phyloP scores from a whole-genome alignment of 2,797 vertebrate species.

The Heliangelus exortis region DNA sequence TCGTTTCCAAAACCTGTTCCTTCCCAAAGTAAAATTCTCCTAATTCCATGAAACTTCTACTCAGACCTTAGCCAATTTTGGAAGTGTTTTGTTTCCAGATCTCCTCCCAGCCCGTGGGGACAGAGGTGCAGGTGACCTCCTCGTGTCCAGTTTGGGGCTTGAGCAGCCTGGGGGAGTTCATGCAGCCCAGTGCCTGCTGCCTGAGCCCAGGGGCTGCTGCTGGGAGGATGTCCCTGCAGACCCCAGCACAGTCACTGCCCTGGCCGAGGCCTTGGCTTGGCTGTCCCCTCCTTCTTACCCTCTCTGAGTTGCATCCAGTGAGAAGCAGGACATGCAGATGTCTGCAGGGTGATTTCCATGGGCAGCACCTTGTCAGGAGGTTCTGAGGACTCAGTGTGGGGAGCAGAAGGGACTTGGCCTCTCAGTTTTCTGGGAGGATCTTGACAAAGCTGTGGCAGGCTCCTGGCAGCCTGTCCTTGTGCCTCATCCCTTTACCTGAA shows the following conservation, averaged over 20 bases:
- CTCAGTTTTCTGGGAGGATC: neutral
- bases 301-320: neutral
- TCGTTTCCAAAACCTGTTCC: neutral
- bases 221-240: neutral
- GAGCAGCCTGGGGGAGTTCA: accelerated
- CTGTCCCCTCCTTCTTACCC: neutral
- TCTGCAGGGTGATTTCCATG: neutral
- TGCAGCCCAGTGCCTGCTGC: neutral
- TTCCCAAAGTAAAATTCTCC: neutral
- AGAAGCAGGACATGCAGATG: neutral
- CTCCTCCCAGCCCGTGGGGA: accelerated
- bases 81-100: accelerated
- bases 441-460: neutral
- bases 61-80: neutral
- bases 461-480: neutral
- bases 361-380: neutral
- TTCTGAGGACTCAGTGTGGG: neutral
- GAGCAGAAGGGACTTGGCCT: neutral
- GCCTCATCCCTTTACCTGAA: accelerated
- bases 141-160: neutral
- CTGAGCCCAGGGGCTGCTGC: too few relatives aligned
- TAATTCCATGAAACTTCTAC: too few relatives aligned
- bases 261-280: neutral
- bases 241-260: accelerated
- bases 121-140: neutral